Conservation (phyloP, 1,140 invertebrate species). For the Drosophila fuyamai region DNA sequence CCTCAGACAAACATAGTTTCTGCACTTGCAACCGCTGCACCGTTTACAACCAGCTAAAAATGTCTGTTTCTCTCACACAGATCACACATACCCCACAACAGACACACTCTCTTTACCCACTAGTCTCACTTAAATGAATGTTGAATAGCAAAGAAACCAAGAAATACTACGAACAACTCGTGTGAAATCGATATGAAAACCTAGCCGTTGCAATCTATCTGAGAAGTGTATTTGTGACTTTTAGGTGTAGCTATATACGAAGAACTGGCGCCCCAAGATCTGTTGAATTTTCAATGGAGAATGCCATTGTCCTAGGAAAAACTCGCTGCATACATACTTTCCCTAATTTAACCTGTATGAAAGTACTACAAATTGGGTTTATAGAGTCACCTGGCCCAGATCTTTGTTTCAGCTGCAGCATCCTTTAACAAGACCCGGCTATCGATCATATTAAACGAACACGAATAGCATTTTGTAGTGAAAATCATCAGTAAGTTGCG, state of each 20-base stretch:
- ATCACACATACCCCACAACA: constrained; percentile 33
- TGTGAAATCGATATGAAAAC: constrained; percentile 5
- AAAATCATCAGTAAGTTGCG: constrained; percentile 36
- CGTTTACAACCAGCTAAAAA: constrained; percentile 30
- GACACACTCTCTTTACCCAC: constrained; percentile 17
- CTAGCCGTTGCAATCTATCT: constrained; percentile 30
- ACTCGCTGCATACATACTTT: neutral
- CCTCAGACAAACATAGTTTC: no score
- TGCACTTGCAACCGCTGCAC: neutral
- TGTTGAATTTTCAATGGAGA: constrained; percentile 1
- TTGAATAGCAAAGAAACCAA: constrained; percentile 32
- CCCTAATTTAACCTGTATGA: constrained; percentile 3
- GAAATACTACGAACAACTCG: constrained; percentile 3
- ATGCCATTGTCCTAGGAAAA: constrained; percentile 3
- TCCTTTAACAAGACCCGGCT: constrained; percentile 19
- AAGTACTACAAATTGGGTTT: constrained; percentile 1
- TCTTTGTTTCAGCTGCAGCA: constrained; percentile 22
- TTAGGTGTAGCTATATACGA: constrained; percentile 27
- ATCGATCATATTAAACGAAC: constrained; percentile 28
- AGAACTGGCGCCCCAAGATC: constrained; percentile 26
- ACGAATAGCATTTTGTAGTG: constrained; percentile 28
- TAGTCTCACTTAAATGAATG: constrained; percentile 40
- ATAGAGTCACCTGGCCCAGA: constrained; percentile 10
- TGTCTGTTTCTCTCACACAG: constrained; percentile 60
- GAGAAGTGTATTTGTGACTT: constrained; percentile 31